Conservation (phyloP, 2,888 invertebrate species). For the Axea sp. region DNA sequence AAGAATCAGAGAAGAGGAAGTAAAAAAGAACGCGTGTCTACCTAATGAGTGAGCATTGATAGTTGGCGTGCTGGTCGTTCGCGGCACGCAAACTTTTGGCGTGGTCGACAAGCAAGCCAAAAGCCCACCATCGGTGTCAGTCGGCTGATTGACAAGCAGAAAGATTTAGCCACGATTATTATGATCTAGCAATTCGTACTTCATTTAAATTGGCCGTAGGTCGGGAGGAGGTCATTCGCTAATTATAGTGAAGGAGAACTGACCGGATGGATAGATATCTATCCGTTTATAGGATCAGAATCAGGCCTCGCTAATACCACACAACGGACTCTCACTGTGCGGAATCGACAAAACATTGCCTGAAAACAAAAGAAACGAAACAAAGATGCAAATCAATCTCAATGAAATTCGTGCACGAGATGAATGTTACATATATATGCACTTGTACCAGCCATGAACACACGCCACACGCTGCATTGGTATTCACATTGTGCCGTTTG, state of each 20-base stretch:
- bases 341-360: conserved; percentile 62
- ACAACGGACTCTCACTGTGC: conserved; percentile 49
- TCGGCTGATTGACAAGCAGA: conserved; percentile 73
- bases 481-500: conserved; percentile 37
- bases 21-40: conserved; percentile 63
- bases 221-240: conserved; percentile 76
- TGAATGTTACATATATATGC: conserved; percentile 42
- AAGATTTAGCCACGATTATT: conserved; percentile 72
- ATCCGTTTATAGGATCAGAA: conserved; percentile 77
- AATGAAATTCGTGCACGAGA: conserved; percentile 48
- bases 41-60: conserved; percentile 65
- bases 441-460: conserved; percentile 28
- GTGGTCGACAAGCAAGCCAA: conserved; percentile 49
- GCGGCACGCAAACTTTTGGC: conserved; percentile 62
- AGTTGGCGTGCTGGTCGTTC: conserved; percentile 64
- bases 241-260: conserved; percentile 75
- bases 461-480: conserved; percentile 57
- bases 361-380: conserved; percentile 62
- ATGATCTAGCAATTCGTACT: conserved; percentile 65
- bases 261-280: conserved; percentile 72
- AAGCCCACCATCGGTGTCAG: conserved; percentile 65
- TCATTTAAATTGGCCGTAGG: conserved; percentile 75
- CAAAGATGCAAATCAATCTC: conserved; percentile 58
- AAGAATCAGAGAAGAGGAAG: conserved; percentile 57
- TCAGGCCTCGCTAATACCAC: conserved; percentile 63